Base-by-base conservation (phyloP, 2,888 invertebrate genomes). In the Pinctada fucata region DNA sequence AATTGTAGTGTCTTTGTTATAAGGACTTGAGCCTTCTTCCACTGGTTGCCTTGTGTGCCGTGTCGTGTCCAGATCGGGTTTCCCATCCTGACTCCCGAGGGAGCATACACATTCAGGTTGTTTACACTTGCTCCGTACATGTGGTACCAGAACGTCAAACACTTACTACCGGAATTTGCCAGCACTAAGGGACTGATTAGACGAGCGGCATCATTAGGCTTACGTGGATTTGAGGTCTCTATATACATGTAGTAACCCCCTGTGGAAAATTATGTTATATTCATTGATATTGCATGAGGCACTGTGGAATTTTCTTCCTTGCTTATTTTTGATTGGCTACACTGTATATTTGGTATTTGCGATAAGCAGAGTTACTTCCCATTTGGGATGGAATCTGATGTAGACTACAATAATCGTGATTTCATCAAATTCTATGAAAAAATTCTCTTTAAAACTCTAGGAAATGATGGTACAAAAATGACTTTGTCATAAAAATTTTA, bases 161-260 rank as follows among this genome's bases (percentile, higher is more conserved):
- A 91, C 68, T 84, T 82, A 13, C 82, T 64, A 1, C 80, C 79
- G 1, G 69, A 74, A 2, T 74, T 78, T 0, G 80, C 74, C n/a
- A 79, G 67, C 2, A 83, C 75, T 3, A 82, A 79, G 0, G 86
- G 86, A 80, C 90, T 88, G 5, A 88, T 72, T 6, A 95, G 92
- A 79, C 94, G 90, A 0, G 95, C 95, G 65, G 92, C 92, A 86
- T 95, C 94, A 2, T 94, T 94, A 1, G 94, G 94, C 80, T 93
- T 87, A 70, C 94, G 90, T 0, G 94, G 94, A 84, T 93, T 94
- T 4, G 94, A 92, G 1, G 95, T 84, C 80, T 89, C 89, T 63
- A 89, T 89, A 77, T 88, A 91, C 76, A 90, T 83, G 81, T 91
- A 91, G 76, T 87, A 88, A 4, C 90, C 90, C 49, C 75, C 89